phyloP scores from a whole-genome alignment of 1,140 invertebrate genomes.

The Cyclargus thomasi region DNA sequence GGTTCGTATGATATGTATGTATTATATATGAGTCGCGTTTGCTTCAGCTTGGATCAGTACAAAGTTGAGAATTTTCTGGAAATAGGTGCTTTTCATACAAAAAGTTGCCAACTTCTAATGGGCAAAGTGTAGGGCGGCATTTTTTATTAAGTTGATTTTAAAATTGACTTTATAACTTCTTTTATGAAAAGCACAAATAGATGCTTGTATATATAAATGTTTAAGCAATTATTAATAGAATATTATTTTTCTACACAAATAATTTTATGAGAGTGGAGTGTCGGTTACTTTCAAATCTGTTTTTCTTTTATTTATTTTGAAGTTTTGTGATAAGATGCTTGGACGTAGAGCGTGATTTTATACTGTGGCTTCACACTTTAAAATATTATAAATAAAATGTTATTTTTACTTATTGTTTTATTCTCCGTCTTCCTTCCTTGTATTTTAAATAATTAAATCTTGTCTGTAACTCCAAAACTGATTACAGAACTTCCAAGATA shows the following conservation, averaged over 20 bases:
- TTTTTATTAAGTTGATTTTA: neutral
- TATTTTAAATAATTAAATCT: too few relatives aligned
- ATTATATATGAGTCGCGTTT: neutral
- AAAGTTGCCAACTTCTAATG: neutral
- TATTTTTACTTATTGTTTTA: slow-evolving; percentile 17
- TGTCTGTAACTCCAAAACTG: too few relatives aligned
- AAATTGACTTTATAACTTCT: neutral
- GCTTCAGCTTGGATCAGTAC: neutral
- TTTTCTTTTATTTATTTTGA: slow-evolving; percentile 15
- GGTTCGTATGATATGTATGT: too few relatives aligned
- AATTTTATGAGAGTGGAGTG: slow-evolving; percentile 16
- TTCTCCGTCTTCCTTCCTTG: neutral
- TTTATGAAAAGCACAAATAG: slow-evolving; percentile 12
- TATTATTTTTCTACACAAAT: slow-evolving; percentile 17
- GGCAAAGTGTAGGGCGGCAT: neutral
- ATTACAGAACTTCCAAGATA: too few relatives aligned
- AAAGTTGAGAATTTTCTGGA: neutral
- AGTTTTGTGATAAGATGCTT: slow-evolving; percentile 18
- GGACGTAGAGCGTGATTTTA: slow-evolving; percentile 16
- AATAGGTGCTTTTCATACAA: slow-evolving; percentile 6
- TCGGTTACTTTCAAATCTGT: slow-evolving; percentile 2
- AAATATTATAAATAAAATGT: slow-evolving; percentile 15
- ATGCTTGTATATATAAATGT: slow-evolving; percentile 10
- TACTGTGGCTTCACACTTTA: slow-evolving; percentile 18
- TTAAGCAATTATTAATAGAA: slow-evolving; percentile 15